Base-by-base conservation (phyloP, 2,888 invertebrate species). In the Melitaea athalia region DNA sequence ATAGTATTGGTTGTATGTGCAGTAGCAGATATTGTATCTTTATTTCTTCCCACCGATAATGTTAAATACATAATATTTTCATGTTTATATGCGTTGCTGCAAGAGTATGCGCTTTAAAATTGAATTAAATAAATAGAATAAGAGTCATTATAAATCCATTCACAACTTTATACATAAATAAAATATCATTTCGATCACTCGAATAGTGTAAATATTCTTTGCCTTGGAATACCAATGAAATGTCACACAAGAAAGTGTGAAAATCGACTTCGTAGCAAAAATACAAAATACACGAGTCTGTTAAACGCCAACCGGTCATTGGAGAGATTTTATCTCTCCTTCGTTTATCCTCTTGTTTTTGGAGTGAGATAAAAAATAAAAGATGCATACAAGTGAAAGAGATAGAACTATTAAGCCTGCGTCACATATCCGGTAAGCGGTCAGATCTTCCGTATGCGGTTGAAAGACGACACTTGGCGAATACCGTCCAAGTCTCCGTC, bases 401-500 rank as follows among this genome's bases (percentile, higher is more conserved):
- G 52, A 45, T 33, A 45, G 33, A 60, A 60, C 47, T 38, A 65
- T 11, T 10, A 57, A 11, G 42, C 10, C 38, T 15, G 17, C 15
- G 57, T 38, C 42, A 45, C 59, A 43, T 65, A 60, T 53, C 65
- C 45, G 43, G 52, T 53, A 60, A 14, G 11, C 45, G n/a, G 11
- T 38, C 45, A 65, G 52, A 57, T 42, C n/a, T 62, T 42, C 57
- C 31, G 10, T 53, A 53, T 53, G 66, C 33, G 62, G 55, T 53
- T 61, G 45, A 15, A 61, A 67, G 38, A 49, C 66, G 55, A 61
- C 62, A 67, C 49, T 59, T 68, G 63, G 67, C 70, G 63, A 72
- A 71, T 69, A 69, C 66, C 64, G 75, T 75, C 76, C 63, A 79
- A 79, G 69, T 81, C 81, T 81, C 80, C 74, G 75, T 66, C 75